phyloP scores from a whole-genome alignment of 2,113 vertebrate genomes.

The Oenanthe oenanthe region DNA sequence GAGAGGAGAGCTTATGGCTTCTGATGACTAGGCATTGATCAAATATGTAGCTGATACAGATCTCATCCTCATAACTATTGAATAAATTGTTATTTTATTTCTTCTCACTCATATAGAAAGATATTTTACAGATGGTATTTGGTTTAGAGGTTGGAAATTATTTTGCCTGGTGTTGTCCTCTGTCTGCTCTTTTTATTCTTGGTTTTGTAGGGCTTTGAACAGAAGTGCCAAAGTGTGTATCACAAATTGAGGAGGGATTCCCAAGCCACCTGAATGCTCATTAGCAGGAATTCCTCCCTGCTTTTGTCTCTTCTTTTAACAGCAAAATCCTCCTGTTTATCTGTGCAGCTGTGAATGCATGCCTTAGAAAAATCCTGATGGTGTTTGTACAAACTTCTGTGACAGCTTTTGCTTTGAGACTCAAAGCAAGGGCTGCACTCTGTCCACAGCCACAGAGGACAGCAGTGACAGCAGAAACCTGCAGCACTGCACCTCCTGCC shows the following conservation, averaged over 20 bases:
- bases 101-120: background rate
- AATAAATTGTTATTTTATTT: constrained; percentile 18
- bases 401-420: background rate
- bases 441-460: background rate
- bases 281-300: background rate
- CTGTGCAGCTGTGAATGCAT: background rate
- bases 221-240: background rate
- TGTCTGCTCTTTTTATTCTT: background rate
- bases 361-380: background rate
- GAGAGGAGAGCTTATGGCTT: background rate
- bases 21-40: background rate
- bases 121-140: background rate
- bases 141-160: background rate
- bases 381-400: background rate
- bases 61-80: background rate
- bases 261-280: accelerated
- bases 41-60: background rate
- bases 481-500: background rate
- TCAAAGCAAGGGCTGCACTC: background rate
- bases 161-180: background rate
- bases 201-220: background rate
- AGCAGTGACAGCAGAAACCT: background rate
- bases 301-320: background rate
- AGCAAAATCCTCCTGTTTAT: background rate
- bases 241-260: background rate